Evolutionary conservation across 2,888 invertebrate genomes (phyloP).

Genomic region (Odontocolon sp.): DNA sequence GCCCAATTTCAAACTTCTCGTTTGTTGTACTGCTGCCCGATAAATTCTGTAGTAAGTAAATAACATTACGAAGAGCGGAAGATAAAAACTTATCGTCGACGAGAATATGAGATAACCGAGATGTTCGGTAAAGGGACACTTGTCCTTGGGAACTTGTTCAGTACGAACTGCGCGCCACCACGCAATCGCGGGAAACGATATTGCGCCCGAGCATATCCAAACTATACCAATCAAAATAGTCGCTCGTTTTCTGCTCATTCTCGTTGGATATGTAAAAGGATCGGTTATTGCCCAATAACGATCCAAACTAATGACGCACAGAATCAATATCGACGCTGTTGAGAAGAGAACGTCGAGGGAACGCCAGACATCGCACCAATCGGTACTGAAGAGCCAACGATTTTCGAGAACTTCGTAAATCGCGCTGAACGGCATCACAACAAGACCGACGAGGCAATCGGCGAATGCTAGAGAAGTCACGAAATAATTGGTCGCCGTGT

Average conservation of each 20-base stretch:
- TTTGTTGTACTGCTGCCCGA: constrained; percentile 95
- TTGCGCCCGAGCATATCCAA: constrained; percentile 98
- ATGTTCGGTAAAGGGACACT: constrained; percentile 98
- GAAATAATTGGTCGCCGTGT: constrained; percentile 98
- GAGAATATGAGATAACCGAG: constrained; percentile 98
- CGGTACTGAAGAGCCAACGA: constrained; percentile 96
- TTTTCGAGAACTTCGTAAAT: constrained; percentile 94
- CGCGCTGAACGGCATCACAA: constrained; percentile 99
- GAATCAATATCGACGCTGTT: constrained; percentile 97
- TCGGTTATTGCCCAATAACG: constrained; percentile 99
- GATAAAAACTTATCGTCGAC: constrained; percentile 98
- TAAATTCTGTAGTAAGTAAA: constrained; percentile 99
- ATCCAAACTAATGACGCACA: constrained; percentile 98
- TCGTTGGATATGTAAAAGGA: constrained; percentile 97
- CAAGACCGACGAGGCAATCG: constrained; percentile 96
- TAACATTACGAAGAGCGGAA: constrained; percentile 98
- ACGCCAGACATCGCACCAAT: constrained; percentile 99
- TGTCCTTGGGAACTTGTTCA: constrained; percentile 90
- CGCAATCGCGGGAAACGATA: constrained; percentile 98
- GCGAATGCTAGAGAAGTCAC: constrained; percentile 98
- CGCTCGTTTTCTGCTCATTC: constrained; percentile 95
- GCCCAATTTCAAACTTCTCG: constrained; percentile 93
- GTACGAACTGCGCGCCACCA: constrained; percentile 96
- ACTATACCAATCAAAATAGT: constrained; percentile 94
- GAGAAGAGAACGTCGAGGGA: constrained; percentile 98